These are phyloP conservation scores for Catamblyrhynchus diadema DNA, from an alignment of 2,797 vertebrate species.

Conservation along the genomic window DNA sequence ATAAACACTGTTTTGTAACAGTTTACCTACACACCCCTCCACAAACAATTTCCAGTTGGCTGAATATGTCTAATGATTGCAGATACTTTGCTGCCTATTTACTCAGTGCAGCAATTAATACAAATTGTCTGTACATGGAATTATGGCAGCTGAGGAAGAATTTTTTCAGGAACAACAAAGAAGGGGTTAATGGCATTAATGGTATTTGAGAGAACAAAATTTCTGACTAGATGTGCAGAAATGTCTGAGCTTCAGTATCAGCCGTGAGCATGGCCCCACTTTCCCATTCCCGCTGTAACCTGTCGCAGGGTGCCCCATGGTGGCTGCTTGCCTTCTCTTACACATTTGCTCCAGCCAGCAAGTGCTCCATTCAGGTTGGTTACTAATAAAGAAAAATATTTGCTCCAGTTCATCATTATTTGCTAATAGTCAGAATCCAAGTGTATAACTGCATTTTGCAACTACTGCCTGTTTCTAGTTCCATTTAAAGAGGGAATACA, in stretches of 20 bases:
- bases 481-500: neutral
- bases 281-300: neutral
- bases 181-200: neutral
- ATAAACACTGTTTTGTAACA: neutral
- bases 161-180: neutral
- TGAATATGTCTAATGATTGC: neutral
- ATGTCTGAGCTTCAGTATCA: neutral
- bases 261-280: neutral
- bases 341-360: neutral
- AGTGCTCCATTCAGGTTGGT: neutral
- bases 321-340: slow-evolving; percentile 20
- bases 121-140: neutral
- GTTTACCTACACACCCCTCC: neutral
- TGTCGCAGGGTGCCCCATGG: slow-evolving; percentile 35
- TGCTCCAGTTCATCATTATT: neutral
- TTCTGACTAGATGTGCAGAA: neutral
- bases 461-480: neutral
- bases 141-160: neutral
- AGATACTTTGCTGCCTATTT: neutral
- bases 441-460: neutral
- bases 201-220: neutral
- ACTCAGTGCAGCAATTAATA: neutral
- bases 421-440: neutral
- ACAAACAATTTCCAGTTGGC: neutral
- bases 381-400: neutral